Percentiles rank a stretch among this genome's conserved stretches.
Conservation (phyloP, 1,140 invertebrate species). For the Sitophilus oryzae region DNA sequence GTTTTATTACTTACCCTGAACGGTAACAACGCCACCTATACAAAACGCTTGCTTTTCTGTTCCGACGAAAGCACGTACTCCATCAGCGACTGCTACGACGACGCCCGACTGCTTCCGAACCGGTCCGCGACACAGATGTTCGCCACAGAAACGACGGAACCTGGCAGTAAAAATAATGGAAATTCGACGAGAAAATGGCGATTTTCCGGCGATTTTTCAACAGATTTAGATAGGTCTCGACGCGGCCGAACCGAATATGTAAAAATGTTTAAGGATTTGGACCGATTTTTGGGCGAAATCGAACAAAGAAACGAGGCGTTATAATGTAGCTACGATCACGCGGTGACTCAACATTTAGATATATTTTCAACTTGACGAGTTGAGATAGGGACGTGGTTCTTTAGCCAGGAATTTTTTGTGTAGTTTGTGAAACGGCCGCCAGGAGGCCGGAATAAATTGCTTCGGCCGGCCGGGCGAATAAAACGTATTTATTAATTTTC, state of each 20-base stretch:
- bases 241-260: constrained; percentile 26
- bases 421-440: constrained; percentile 32
- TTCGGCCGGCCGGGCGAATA: constrained; percentile 27
- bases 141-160: constrained; percentile 28
- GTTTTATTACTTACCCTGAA: constrained; percentile 40
- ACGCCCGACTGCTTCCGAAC: constrained; percentile 30
- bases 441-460: constrained; percentile 25
- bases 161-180: constrained; percentile 10
- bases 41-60: constrained; percentile 36
- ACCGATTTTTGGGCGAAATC: constrained; percentile 20
- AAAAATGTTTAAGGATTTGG: constrained; percentile 35
- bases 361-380: constrained; percentile 39
- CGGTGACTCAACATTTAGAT: constrained; percentile 35
- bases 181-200: constrained; percentile 17
- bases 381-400: constrained; percentile 41
- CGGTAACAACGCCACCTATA: constrained; percentile 42
- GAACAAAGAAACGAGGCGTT: constrained; percentile 19
- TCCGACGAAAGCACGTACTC: constrained; percentile 41
- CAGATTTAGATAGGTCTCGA: constrained; percentile 24
- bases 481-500: constrained; percentile 31
- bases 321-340: constrained; percentile 28
- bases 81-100: constrained; percentile 29
- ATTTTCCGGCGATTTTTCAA: constrained; percentile 28
- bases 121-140: constrained; percentile 33
- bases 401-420: constrained; percentile 39